These are phyloP conservation scores for Amphiprion percula DNA, from an alignment of 2,113 vertebrate genomes.

Conservation along the genomic window DNA sequence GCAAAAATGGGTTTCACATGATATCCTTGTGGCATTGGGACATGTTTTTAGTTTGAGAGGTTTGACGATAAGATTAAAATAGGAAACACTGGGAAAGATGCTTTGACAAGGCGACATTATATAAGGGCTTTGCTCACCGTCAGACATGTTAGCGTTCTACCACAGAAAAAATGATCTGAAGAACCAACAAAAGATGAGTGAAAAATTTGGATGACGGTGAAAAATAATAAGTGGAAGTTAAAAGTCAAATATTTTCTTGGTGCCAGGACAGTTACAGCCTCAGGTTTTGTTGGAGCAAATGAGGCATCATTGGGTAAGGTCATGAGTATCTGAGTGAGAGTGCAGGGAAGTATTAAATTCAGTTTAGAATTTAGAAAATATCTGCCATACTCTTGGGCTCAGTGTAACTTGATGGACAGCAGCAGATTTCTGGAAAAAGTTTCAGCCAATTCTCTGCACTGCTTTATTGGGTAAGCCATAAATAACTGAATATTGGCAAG, in stretches of 20 bases:
- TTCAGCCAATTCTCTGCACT: not conserved
- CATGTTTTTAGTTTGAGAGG: not conserved
- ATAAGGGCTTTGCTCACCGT: not conserved
- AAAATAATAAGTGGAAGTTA: not conserved
- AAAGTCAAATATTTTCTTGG: not conserved
- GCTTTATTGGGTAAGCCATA: conserved; percentile 5
- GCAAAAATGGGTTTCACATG: not conserved
- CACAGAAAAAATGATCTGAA: conserved; percentile 1
- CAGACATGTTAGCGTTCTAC: not conserved
- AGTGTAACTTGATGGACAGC: not conserved
- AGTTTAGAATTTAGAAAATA: conserved; percentile 11
- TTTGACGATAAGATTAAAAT: conserved; percentile 4
- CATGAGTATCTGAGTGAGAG: not conserved
- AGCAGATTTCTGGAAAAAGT: not conserved
- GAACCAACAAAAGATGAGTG: not conserved
- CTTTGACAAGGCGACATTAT: conserved; percentile 15
- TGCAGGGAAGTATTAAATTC: not conserved
- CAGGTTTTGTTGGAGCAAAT: not conserved
- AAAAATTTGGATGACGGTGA: not conserved
- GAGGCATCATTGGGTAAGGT: not conserved
- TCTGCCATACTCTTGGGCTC: not conserved
- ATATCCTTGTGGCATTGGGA: not conserved
- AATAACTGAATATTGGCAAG: conserved; percentile 5
- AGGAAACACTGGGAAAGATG: not conserved
- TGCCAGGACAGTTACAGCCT: not conserved